Base-by-base conservation (phyloP, 2,888 invertebrate genomes). In the Dromius quadrimaculatus region DNA sequence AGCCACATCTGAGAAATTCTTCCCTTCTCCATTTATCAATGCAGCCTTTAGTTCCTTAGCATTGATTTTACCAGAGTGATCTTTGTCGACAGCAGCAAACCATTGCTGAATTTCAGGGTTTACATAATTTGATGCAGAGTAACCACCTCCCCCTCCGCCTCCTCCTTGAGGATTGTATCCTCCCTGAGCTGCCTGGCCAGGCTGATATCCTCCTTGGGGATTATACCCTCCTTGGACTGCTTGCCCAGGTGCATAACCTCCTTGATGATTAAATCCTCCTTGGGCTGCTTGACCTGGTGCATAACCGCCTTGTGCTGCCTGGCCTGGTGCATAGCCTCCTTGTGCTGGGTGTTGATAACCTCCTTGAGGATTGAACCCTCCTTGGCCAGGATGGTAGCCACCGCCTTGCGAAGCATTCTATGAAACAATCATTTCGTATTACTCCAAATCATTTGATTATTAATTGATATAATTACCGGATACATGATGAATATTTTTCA, bases 1-100 rank as follows among this genome's bases (percentile, higher is more conserved):
- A 5, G 94, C 92, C 71, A 88, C 88, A 76, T 93, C 91, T 2
- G 94, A 93, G 81, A 94, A 94, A 72, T 89, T 87, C 75, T 92
- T 87, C 9, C 95, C 95, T 81, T 94, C 92, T 15, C 92, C 94
- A 83, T 94, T 95, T 15, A 93, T 89, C 38, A 96, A 83, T 0
- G 95, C 95, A 4, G 89, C 84, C 81, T 92, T 90, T 13, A 96
- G 83, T 83, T 96, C 95, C 6, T 79, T 73, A 5, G 92, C 88
- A 63, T 90, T 88, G 63, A 96, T 95, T 79, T 89, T 88, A 1
- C 95, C 95, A 13, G 94, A 94, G 22, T 88, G 86, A 79, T 95
- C 95, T 74, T 87, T 87, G 78, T 96, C 95, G 0, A 95, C 95
- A 11, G 93, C 87, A 20, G 83, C 81, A 13, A 70, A 70, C 65